A percentile compares a stretch with the other conserved stretches of the same genome.
phyloP scores from a whole-genome alignment of 2,797 vertebrate species.

The Gastrophryne carolinensis region DNA sequence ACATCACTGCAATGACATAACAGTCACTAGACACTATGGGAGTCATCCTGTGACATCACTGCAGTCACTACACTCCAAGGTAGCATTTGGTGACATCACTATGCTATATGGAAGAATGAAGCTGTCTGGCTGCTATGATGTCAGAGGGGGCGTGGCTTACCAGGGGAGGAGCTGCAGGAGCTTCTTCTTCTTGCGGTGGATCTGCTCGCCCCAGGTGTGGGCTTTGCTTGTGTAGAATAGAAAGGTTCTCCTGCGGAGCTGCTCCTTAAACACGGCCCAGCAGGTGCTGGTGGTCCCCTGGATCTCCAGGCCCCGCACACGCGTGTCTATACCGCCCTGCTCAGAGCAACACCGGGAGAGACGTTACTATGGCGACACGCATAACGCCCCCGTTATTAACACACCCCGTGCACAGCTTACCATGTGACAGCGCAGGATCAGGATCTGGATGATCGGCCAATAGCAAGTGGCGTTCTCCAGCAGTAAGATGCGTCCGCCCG shows the following conservation, averaged over 20 bases:
- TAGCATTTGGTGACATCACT: too few species aligned
- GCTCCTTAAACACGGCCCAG: conserved; percentile 94
- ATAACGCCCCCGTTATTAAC: not conserved
- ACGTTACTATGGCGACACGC: too few species aligned
- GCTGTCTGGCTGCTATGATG: not conserved
- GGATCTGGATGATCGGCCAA: conserved; percentile 90
- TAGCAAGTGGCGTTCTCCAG: conserved; percentile 87
- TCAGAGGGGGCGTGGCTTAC: conserved; percentile 60
- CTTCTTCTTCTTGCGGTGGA: conserved; percentile 72
- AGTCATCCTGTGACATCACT: too few species aligned
- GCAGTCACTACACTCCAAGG: too few species aligned
- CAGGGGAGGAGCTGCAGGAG: conserved; percentile 89
- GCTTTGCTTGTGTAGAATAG: conserved; percentile 90
- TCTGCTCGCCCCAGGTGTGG: conserved; percentile 89
- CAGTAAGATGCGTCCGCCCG: conserved; percentile 80
- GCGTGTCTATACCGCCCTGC: conserved; percentile 89
- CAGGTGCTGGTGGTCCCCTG: conserved; percentile 89
- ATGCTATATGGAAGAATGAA: too few species aligned
- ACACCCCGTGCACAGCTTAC: conserved; percentile 58
- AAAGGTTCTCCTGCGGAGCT: conserved; percentile 86
- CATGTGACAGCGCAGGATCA: conserved; percentile 93
- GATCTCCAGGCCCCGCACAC: conserved; percentile 88
- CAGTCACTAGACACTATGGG: too few species aligned
- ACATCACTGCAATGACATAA: too few species aligned
- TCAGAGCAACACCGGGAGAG: too few species aligned